Percentiles rank a stretch among this genome's conserved stretches.
phyloP scores from a whole-genome alignment of 2,888 invertebrate genomes.

The Drosophila paranaensis region DNA sequence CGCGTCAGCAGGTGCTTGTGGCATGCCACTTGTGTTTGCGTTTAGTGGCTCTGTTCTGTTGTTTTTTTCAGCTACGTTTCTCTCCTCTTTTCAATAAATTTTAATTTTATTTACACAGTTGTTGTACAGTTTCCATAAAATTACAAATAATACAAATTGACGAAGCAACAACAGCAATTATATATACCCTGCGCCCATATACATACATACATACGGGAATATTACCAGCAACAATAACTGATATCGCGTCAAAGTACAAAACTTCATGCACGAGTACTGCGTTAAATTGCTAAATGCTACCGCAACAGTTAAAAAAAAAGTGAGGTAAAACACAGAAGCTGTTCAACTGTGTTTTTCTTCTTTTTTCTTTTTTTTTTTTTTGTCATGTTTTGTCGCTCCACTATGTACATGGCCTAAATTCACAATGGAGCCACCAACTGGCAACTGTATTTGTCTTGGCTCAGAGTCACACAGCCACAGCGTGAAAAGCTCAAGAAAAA shows the following conservation, averaged over 20 bases:
- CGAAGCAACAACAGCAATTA: slow-evolving; percentile 54
- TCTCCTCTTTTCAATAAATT: slow-evolving; percentile 37
- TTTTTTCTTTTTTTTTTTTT: slow-evolving; percentile 41
- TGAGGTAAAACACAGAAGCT: slow-evolving; percentile 52
- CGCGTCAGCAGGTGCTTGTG: slow-evolving; percentile 54
- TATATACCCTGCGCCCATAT: slow-evolving; percentile 44
- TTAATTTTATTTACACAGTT: slow-evolving; percentile 76
- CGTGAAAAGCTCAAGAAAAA: slow-evolving; percentile 24
- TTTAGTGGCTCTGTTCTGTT: slow-evolving; percentile 34
- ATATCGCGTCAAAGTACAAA: slow-evolving; percentile 75
- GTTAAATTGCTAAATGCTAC: slow-evolving; percentile 78
- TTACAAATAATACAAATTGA: slow-evolving; percentile 57
- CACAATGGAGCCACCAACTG: slow-evolving; percentile 66
- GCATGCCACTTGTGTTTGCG: slow-evolving; percentile 72
- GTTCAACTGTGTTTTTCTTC: slow-evolving; percentile 52
- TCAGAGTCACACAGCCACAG: slow-evolving; percentile 16
- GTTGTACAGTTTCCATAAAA: slow-evolving; percentile 75
- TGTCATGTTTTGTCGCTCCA: slow-evolving; percentile 37
- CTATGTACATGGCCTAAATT: slow-evolving; percentile 73
- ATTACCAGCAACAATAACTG: slow-evolving; percentile 58
- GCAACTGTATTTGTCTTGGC: slow-evolving; percentile 69
- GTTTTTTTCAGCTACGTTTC: slow-evolving; percentile 59
- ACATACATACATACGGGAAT: slow-evolving; percentile 37
- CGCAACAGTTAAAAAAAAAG: slow-evolving; percentile 55
- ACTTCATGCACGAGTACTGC: slow-evolving; percentile 78